These are phyloP conservation scores for Jordanella pulchra DNA, from an alignment of 2,797 vertebrate species.

Conservation along the genomic window DNA sequence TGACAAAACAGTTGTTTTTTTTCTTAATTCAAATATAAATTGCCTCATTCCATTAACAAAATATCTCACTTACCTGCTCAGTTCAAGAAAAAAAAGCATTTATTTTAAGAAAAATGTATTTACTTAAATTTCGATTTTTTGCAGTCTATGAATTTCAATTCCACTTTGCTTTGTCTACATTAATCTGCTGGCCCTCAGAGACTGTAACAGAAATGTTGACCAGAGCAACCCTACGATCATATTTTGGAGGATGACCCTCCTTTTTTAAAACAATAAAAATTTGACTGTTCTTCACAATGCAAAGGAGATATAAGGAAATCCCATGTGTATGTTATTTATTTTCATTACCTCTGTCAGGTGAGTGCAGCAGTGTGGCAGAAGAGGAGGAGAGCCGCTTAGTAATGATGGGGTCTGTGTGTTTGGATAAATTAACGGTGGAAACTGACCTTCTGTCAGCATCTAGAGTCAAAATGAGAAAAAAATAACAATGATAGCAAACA, in stretches of 20 bases:
- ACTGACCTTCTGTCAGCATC: constrained; percentile 95
- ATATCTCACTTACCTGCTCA: too few relatives aligned
- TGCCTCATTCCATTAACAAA: too few relatives aligned
- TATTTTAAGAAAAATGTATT: too few relatives aligned
- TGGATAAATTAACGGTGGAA: constrained; percentile 98
- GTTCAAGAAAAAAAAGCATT: too few relatives aligned
- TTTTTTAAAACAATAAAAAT: background rate
- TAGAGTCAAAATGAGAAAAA: constrained; percentile 65
- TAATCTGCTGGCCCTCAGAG: background rate
- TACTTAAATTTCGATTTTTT: too few relatives aligned
- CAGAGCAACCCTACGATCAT: background rate
- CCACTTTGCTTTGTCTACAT: background rate
- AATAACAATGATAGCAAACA: background rate
- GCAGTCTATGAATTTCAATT: too few relatives aligned
- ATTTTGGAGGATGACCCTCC: background rate
- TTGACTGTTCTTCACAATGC: constrained; percentile 11
- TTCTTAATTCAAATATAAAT: too few relatives aligned
- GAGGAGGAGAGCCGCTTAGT: constrained; percentile 97
- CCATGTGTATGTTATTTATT: background rate
- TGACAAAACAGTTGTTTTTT: too few relatives aligned
- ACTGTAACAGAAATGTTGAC: background rate
- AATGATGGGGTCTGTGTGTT: constrained; percentile 94
- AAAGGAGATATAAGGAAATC: background rate
- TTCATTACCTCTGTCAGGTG: constrained; percentile 94
- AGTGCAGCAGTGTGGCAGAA: constrained; percentile 96